Conservation (phyloP, 2,797 vertebrate genomes). For the Gymnodraco acuticeps region DNA sequence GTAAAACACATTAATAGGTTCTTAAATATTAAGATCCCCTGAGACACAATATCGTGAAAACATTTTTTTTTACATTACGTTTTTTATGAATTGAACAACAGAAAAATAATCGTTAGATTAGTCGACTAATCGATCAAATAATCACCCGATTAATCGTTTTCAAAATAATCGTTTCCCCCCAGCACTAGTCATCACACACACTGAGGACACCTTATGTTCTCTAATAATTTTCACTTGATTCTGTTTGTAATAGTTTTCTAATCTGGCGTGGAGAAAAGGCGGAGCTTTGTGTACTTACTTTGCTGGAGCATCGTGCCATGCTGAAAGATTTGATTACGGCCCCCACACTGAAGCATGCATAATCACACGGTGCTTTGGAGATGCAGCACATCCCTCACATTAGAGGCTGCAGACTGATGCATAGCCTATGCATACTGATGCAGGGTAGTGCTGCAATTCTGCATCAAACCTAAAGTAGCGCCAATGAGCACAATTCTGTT, state of each 20-base stretch:
- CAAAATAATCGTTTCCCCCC: too few species aligned
- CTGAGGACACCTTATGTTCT: conserved; percentile 11
- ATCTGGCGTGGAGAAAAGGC: conserved; percentile 23
- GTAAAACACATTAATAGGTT: too few species aligned
- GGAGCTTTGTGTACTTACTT: conserved; percentile 30
- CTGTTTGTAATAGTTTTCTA: conserved; percentile 21
- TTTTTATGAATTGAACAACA: too few species aligned
- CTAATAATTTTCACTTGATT: conserved; percentile 20
- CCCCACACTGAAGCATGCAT: conserved; percentile 54
- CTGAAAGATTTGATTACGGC: conserved; percentile 66
- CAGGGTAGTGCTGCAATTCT: conserved; percentile 5
- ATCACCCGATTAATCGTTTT: too few species aligned
- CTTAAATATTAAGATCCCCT: too few species aligned
- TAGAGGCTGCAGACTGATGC: conserved; percentile 40
- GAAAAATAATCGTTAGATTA: too few species aligned
- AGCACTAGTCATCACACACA: neutral
- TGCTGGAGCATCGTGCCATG: conserved; percentile 18
- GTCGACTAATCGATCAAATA: too few species aligned
- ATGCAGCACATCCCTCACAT: conserved; percentile 51
- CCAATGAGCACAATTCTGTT: neutral
- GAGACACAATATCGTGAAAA: too few species aligned
- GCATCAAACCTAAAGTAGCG: neutral
- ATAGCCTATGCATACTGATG: conserved; percentile 28
- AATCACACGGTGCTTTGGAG: conserved; percentile 54
- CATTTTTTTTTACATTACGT: too few species aligned